Evolutionary conservation across 2,113 vertebrate genomes (phyloP).

Genomic region (Pelecanoides urinatrix): DNA sequence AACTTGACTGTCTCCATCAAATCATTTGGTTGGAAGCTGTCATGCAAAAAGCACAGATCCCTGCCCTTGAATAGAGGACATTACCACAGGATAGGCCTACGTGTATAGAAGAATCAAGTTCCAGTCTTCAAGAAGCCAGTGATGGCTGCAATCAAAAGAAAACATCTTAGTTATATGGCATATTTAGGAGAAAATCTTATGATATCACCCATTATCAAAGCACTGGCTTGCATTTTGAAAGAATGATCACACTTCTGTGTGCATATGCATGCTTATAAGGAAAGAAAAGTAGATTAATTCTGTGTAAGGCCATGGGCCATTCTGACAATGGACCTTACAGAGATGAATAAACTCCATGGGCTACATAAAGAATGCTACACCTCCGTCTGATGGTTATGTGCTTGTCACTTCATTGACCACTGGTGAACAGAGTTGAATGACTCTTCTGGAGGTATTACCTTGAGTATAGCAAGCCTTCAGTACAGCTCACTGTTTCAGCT

Average conservation of each 20-base stretch:
- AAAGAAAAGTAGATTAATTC: constrained; percentile 19
- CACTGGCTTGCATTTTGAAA: neutral
- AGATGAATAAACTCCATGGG: neutral
- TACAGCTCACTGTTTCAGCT: neutral
- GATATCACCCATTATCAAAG: neutral
- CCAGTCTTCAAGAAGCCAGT: neutral
- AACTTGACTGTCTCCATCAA: neutral
- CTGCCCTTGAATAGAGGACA: constrained; percentile 64
- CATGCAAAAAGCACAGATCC: neutral
- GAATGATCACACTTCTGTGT: neutral
- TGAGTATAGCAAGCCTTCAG: neutral
- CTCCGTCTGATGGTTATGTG: neutral
- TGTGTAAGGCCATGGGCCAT: neutral
- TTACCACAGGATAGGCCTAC: neutral
- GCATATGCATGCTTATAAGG: neutral
- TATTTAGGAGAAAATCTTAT: neutral
- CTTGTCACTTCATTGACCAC: neutral
- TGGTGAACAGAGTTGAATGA: neutral
- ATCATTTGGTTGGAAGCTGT: constrained; percentile 1
- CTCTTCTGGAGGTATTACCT: neutral
- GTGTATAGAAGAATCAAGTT: neutral
- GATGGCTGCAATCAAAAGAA: neutral
- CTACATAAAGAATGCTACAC: neutral
- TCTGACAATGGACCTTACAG: neutral
- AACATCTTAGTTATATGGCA: neutral